These are phyloP conservation scores for Xylocopa sonorina DNA, from an alignment of 1,140 invertebrate genomes.

Conservation along the genomic window DNA sequence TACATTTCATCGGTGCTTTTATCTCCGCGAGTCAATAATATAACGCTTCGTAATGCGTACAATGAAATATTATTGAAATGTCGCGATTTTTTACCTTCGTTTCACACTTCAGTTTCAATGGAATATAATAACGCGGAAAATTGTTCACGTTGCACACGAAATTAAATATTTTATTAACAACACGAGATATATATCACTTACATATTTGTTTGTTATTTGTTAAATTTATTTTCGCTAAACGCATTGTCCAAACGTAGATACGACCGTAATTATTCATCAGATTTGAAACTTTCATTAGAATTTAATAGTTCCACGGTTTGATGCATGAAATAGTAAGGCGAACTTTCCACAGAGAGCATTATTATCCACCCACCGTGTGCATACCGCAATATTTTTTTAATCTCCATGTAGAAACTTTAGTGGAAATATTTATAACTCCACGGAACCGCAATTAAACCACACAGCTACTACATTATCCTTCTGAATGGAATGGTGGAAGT, in stretches of 20 bases:
- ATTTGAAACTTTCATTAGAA: conserved; percentile 2
- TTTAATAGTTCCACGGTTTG: not conserved
- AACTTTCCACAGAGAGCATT: not conserved
- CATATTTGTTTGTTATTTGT: not conserved
- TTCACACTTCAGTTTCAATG: too few species aligned
- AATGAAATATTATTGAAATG: too few species aligned
- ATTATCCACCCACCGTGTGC: not conserved
- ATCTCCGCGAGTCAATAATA: not conserved
- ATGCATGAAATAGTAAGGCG: not conserved
- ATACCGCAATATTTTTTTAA: not conserved
- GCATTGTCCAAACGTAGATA: not conserved
- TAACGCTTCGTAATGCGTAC: too few species aligned
- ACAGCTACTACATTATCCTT: not conserved
- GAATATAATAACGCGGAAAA: too few species aligned
- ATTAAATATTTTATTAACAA: too few species aligned
- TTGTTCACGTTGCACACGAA: too few species aligned
- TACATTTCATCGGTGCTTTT: not conserved
- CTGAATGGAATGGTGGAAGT: not conserved
- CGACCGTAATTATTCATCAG: not conserved
- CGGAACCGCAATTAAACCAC: not conserved
- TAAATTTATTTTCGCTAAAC: not conserved
- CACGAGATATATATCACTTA: too few species aligned
- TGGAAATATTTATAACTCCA: not conserved
- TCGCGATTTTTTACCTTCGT: too few species aligned
- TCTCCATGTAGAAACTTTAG: not conserved